Conservation (phyloP, 2,797 vertebrate species). For the Esox lucius region DNA sequence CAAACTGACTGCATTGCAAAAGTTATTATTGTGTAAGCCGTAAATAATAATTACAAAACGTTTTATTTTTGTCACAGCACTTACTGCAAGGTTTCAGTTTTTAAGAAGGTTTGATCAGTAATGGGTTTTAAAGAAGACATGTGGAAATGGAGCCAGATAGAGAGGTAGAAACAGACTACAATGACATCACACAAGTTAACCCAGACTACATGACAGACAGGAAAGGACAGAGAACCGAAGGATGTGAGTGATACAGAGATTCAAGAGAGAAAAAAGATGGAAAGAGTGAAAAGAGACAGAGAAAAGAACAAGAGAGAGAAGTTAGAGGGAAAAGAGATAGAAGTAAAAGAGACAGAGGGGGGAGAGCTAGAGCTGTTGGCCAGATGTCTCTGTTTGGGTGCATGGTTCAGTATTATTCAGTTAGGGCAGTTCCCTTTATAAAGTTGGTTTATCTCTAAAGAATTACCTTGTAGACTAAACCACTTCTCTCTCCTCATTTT, state of each 20-base stretch:
- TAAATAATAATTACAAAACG: not conserved
- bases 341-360: not conserved
- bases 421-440: not conserved
- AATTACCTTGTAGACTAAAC: not conserved
- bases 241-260: conserved; percentile 6
- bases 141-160: not conserved
- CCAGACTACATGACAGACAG: conserved; percentile 13
- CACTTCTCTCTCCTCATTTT: not conserved
- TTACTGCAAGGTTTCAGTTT: not conserved
- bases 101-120: not conserved
- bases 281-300: not conserved
- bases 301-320: not conserved
- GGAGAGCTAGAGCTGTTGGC: not conserved
- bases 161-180: not conserved
- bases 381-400: not conserved
- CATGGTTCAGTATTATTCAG: not conserved
- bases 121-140: not conserved
- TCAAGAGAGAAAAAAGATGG: conserved; percentile 3
- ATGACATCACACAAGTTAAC: conserved; percentile 9
- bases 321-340: not conserved
- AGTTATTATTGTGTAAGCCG: not conserved
- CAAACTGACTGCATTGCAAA: not conserved
- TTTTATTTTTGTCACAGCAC: not conserved
- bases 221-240: conserved; percentile 9
- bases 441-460: not conserved